Base-by-base conservation (phyloP, 2,888 invertebrate genomes). In the Chloroclysta siterata region DNA sequence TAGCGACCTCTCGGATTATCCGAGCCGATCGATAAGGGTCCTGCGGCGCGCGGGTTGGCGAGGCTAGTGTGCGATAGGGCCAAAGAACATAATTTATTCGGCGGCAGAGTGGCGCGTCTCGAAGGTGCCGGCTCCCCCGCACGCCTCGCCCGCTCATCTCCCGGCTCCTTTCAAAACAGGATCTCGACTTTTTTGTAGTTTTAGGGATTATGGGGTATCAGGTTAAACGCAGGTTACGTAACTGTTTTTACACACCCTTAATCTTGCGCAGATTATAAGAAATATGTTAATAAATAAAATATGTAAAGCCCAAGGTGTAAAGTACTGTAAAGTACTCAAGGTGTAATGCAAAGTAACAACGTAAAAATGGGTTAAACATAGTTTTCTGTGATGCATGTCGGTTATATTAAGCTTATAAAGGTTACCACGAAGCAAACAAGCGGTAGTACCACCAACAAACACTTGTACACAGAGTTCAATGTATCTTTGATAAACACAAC, bases 91-190 rank as follows among this genome's bases (percentile, higher is more conserved):
- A 90, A 91, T 91, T 87, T 90, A 91, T 91, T 90, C 90, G 91
- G 92, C 92, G 91, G 91, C 91, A 87, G 87, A 74, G 88, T 88
- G 92, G 90, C 91, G 91, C 90, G 90, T 80, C 88, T 82, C 78
- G 77, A 80, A 87, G 87, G 87, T 88, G 88, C 87, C 85, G 80
- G 77, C 72, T 53, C 77, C 80, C 82, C 80, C 79, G 76, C 77
- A 66, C 74, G 66, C 75, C 69, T 75, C 79, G 57, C 70, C 65
- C 78, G 64, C 60, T 65, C 81, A 75, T 75, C 77, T 76, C 78
- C 63, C 75, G 71, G 69, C 70, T 77, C 72, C 70, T 75, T 74
- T 78, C 76, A 70, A 80, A 85, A 87, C 87, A 85, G 83, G 89
- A 87, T 83, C 83, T 83, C 77, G 72, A 78, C 73, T 87, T 90